phyloP scores from a whole-genome alignment of 2,888 invertebrate species.

The Willowsia nigromaculata region DNA sequence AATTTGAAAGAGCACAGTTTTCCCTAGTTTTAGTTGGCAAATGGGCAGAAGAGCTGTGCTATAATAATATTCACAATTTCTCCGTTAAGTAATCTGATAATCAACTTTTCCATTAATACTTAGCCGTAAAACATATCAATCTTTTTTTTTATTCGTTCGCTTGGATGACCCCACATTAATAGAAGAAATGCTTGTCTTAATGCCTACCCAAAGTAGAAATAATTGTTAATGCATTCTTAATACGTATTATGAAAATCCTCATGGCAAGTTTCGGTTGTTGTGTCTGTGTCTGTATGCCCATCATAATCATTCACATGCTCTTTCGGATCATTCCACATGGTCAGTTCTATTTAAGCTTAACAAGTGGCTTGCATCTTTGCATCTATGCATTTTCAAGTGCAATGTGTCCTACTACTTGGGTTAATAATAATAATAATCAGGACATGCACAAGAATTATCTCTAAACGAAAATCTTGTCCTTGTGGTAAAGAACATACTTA shows the following conservation, averaged over 20 bases:
- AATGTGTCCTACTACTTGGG: not conserved
- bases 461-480: not conserved
- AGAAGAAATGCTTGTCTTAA: no score
- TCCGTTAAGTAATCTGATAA: no score
- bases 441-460: not conserved
- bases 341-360: slow-evolving; percentile 44
- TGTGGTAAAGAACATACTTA: not conserved
- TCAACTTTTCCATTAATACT: no score
- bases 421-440: not conserved
- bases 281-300: not conserved
- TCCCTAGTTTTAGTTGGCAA: no score
- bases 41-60: no score
- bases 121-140: no score
- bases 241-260: not conserved
- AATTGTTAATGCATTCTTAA: not conserved
- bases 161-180: no score
- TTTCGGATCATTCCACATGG: slow-evolving; percentile 62
- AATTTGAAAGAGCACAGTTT: no score
- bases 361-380: slow-evolving; percentile 36
- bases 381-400: not conserved
- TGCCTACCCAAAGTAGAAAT: no score
- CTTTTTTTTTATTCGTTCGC: no score
- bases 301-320: slow-evolving; percentile 41
- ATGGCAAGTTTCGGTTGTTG: not conserved
- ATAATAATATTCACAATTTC: no score